A percentile compares a stretch with the other conserved stretches of the same genome.
phyloP scores from a whole-genome alignment of 92 coral and sea anemone species.

The Zoanthus gigantus region DNA sequence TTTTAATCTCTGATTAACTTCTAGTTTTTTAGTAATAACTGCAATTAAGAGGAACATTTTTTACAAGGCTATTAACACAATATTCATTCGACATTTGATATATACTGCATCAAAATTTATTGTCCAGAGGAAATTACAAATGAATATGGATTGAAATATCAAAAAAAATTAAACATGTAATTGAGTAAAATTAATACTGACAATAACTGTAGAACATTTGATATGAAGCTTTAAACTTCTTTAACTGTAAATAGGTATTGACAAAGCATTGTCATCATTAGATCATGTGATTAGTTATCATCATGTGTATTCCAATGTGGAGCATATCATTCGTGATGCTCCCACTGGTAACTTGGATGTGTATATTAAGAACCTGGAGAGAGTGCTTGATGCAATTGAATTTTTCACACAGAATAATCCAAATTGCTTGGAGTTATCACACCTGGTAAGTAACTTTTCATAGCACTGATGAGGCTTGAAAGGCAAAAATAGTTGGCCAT shows the following conservation, averaged over 20 bases:
- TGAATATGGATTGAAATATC: too few species aligned
- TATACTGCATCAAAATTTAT: too few species aligned
- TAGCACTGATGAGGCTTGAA: too few species aligned
- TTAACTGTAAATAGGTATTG: slow-evolving; percentile 79
- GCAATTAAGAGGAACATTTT: too few species aligned
- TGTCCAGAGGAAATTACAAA: too few species aligned
- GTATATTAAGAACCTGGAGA: slow-evolving; percentile 89
- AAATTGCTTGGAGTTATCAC: slow-evolving; percentile 92
- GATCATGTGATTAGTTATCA: slow-evolving; percentile 98
- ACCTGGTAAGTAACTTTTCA: slow-evolving; percentile 68
- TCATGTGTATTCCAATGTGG: slow-evolving; percentile 94
- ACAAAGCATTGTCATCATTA: slow-evolving; percentile 82
- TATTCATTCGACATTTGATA: too few species aligned
- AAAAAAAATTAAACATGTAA: too few species aligned
- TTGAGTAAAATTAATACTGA: neutral
- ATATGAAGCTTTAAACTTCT: neutral
- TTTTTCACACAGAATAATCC: slow-evolving; percentile 97
- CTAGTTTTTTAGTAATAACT: too few species aligned
- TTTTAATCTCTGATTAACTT: too few species aligned
- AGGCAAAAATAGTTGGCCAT: too few species aligned
- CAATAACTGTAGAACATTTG: neutral
- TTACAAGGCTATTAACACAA: too few species aligned
- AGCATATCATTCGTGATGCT: slow-evolving; percentile 93
- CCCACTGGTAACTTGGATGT: slow-evolving; percentile 93
- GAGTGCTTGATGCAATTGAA: slow-evolving; percentile 97